Evolutionary conservation across 1,140 invertebrate genomes (phyloP).

Genomic region (Micrasema minimum): DNA sequence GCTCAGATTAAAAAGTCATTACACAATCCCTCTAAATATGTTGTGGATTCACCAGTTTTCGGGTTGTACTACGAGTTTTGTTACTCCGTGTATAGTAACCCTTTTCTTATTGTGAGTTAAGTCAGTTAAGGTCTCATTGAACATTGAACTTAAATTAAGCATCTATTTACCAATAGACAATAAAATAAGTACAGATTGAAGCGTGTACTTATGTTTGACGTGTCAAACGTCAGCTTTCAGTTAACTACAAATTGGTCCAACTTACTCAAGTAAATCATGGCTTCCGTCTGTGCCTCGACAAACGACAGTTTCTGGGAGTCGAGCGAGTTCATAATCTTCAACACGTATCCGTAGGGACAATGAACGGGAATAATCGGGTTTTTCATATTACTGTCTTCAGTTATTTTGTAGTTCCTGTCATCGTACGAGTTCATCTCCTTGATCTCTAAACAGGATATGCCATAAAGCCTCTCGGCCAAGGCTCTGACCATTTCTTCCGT

Average conservation of each 20-base stretch:
- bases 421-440: constrained; percentile 82
- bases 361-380: constrained; percentile 69
- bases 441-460: constrained; percentile 73
- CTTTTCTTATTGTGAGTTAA: too few relatives aligned
- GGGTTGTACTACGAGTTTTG: too few relatives aligned
- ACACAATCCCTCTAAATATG: too few relatives aligned
- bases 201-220: too few relatives aligned
- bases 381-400: constrained; percentile 65
- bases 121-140: too few relatives aligned
- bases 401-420: constrained; percentile 79
- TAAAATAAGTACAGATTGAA: too few relatives aligned
- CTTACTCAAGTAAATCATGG: constrained; percentile 75
- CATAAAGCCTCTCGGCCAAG: constrained; percentile 74
- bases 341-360: constrained; percentile 75
- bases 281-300: constrained; percentile 77
- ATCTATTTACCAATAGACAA: too few relatives aligned
- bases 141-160: too few relatives aligned
- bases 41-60: too few relatives aligned
- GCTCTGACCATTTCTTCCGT: constrained; percentile 64
- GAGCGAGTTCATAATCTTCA: constrained; percentile 85
- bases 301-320: constrained; percentile 76
- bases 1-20: too few relatives aligned
- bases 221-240: too few relatives aligned
- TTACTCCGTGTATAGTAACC: too few relatives aligned
- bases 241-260: constrained; percentile 25